phyloP scores from a whole-genome alignment of 1,140 invertebrate species.

The Pectinophora gossypiella region DNA sequence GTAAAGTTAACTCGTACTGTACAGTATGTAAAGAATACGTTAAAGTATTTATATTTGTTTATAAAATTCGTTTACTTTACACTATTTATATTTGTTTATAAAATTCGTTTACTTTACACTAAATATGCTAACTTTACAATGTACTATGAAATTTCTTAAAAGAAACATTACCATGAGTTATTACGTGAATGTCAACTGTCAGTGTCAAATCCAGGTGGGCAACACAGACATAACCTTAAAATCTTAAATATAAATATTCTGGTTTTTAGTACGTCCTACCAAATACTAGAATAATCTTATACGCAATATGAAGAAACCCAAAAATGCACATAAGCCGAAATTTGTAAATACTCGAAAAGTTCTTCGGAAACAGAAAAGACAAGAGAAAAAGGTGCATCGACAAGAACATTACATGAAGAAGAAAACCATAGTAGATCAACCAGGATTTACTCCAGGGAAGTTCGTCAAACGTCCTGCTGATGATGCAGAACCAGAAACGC shows the following conservation, averaged over 20 bases:
- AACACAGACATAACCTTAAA: background rate
- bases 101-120: too few species aligned
- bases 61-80: too few species aligned
- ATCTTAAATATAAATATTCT: too few species aligned
- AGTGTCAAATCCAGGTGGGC: background rate
- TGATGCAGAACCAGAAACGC: constrained; percentile 6
- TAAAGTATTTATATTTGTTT: too few species aligned
- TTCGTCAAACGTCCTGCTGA: constrained; percentile 55
- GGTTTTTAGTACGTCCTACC: background rate
- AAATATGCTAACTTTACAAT: too few species aligned
- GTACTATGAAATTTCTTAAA: too few species aligned
- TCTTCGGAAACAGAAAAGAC: constrained; percentile 53
- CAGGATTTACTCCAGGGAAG: constrained; percentile 28
- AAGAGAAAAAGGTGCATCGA: constrained; percentile 51
- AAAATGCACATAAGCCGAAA: constrained; percentile 23
- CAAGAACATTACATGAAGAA: constrained; percentile 58
- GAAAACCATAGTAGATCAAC: constrained; percentile 26
- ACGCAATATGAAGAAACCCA: constrained; percentile 46
- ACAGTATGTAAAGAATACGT: too few species aligned
- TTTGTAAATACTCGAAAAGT: constrained; percentile 51
- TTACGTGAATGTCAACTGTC: too few species aligned
- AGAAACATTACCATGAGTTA: too few species aligned
- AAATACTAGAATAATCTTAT: background rate
- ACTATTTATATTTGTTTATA: too few species aligned
- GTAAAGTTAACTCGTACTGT: too few species aligned